phyloP scores from a whole-genome alignment of 1,140 invertebrate genomes.

The Lasioglossum albipes region DNA sequence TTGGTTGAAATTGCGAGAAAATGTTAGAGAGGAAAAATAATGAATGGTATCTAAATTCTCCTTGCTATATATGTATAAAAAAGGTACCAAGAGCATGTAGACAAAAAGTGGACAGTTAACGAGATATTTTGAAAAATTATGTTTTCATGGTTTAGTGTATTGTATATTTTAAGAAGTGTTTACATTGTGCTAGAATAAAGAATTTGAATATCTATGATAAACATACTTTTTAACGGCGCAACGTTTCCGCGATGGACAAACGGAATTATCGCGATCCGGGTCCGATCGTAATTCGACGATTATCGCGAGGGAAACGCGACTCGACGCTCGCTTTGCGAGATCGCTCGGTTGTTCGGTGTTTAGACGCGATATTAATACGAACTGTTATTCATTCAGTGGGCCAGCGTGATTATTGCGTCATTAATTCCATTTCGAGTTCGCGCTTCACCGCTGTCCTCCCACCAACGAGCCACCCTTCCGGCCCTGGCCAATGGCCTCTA shows the following conservation, averaged over 20 bases:
- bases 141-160: too few relatives aligned
- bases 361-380: constrained; percentile 66
- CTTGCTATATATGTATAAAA: too few relatives aligned
- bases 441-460: background rate
- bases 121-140: too few relatives aligned
- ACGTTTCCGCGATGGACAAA: constrained; percentile 51
- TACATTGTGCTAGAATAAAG: too few relatives aligned
- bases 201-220: too few relatives aligned
- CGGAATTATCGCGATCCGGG: constrained; percentile 59
- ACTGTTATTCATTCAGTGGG: constrained; percentile 63
- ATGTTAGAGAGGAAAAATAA: too few relatives aligned
- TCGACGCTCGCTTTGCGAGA: constrained; percentile 21
- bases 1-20: too few relatives aligned
- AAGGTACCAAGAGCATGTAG: too few relatives aligned
- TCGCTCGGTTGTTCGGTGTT: constrained; percentile 31
- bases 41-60: too few relatives aligned
- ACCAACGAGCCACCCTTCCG: background rate
- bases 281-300: constrained; percentile 65
- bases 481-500: constrained; percentile 8
- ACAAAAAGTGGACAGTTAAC: too few relatives aligned
- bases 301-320: constrained; percentile 53
- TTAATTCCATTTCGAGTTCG: constrained; percentile 65
- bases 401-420: constrained; percentile 59
- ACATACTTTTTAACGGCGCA: background rate
- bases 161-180: too few relatives aligned